Conservation (phyloP, 2,888 invertebrate genomes). For the Melanophora roralis region DNA sequence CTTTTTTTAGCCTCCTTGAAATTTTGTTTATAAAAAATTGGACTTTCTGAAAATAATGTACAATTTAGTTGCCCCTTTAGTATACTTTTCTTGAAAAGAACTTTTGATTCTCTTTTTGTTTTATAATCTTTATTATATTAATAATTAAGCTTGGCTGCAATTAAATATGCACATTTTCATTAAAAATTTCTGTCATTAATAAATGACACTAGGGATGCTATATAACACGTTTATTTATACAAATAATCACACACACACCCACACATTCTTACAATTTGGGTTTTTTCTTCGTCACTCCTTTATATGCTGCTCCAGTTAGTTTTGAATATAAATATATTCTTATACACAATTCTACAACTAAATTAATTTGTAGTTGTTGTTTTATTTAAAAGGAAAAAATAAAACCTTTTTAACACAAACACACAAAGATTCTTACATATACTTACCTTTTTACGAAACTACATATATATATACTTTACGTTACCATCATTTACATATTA, state of each 20-base stretch:
- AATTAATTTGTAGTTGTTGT: conserved; percentile 12
- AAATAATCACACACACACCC: not conserved
- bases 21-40: too few species aligned
- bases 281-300: not conserved
- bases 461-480: too few species aligned
- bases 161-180: conserved; percentile 66
- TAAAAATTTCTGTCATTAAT: conserved; percentile 65
- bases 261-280: too few species aligned
- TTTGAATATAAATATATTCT: not conserved
- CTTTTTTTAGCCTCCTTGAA: too few species aligned
- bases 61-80: not conserved
- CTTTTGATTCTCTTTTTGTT: not conserved
- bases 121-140: conserved; percentile 1
- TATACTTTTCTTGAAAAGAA: not conserved
- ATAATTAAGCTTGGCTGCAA: conserved; percentile 61
- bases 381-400: not conserved
- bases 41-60: not conserved
- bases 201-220: conserved; percentile 58
- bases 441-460: too few species aligned
- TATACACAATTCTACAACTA: not conserved
- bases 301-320: conserved; percentile 9
- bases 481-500: conserved; percentile 1
- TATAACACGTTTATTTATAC: conserved; percentile 47
- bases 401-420: conserved; percentile 17
- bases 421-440: not conserved